Evolutionary conservation across 2,888 invertebrate species (phyloP).

Genomic region (Lochmaea capreae): DNA sequence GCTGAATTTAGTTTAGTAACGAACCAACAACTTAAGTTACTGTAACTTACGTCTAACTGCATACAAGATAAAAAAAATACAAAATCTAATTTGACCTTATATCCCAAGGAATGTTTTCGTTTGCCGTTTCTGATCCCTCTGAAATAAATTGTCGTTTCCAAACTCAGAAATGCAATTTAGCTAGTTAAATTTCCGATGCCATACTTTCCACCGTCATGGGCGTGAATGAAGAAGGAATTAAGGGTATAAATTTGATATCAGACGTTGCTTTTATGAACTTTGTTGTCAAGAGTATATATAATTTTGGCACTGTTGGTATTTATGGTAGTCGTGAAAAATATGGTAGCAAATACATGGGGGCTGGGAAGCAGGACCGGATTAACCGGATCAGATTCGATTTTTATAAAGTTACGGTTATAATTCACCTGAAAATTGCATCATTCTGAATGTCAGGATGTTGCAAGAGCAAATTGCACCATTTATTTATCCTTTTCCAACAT

Average conservation of each 20-base stretch:
- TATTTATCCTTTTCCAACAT: too few relatives aligned
- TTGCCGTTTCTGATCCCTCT: constrained; percentile 33
- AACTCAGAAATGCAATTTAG: constrained; percentile 40
- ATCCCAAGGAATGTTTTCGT: constrained; percentile 22
- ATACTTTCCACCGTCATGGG: constrained; percentile 4
- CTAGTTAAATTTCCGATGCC: constrained; percentile 42
- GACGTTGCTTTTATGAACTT: not conserved
- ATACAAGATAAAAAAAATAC: constrained; percentile 32
- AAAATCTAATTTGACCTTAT: constrained; percentile 40
- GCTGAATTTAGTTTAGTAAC: constrained; percentile 22
- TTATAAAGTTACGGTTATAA: too few relatives aligned
- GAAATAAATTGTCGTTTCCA: constrained; percentile 42
- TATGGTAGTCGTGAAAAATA: too few relatives aligned
- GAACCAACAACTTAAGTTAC: constrained; percentile 23
- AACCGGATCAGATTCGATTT: too few relatives aligned
- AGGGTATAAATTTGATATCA: not conserved
- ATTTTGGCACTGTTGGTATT: too few relatives aligned
- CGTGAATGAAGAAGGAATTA: not conserved
- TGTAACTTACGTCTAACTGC: constrained; percentile 24
- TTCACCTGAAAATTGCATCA: too few relatives aligned
- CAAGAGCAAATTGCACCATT: too few relatives aligned
- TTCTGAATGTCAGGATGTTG: too few relatives aligned
- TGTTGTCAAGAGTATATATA: too few relatives aligned
- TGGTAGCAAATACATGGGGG: too few relatives aligned
- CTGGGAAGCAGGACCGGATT: too few relatives aligned